phyloP scores from a whole-genome alignment of 35 echinoderm and acorn worm genomes.

The Amphiura filiformis region DNA sequence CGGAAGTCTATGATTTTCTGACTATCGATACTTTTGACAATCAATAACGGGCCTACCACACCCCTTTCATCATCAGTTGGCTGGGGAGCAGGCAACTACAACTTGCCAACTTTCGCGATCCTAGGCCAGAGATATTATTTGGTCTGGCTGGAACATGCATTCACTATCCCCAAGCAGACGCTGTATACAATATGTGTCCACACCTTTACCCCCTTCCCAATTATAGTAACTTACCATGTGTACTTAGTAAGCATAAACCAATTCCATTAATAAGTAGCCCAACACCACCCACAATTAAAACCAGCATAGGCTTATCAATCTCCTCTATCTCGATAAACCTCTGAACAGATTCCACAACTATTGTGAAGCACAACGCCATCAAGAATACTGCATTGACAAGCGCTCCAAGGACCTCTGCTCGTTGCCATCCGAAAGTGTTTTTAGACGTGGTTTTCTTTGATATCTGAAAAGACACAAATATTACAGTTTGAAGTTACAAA shows the following conservation, averaged over 20 bases:
- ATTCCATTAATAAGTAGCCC: conserved; percentile 78
- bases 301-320: conserved; percentile 61
- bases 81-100: no score
- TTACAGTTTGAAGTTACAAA: no score
- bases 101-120: no score
- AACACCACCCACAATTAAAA: conserved; percentile 75
- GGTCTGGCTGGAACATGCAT: no score
- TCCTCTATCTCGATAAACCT: conserved; percentile 57
- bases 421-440: conserved; percentile 93
- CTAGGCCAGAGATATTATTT: no score
- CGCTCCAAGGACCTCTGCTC: conserved; percentile 89
- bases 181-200: no score
- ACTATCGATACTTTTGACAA: no score
- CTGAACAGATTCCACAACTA: conserved; percentile 79
- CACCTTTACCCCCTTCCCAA: no score
- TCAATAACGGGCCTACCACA: no score
- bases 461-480: conserved; percentile 17
- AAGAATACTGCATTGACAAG: conserved; percentile 93
- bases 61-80: no score
- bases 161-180: no score
- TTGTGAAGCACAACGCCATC: conserved; percentile 90
- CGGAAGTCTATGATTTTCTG: no score
- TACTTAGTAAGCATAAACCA: conserved; percentile 69
- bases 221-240: conserved; percentile 97
- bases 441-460: conserved; percentile 38